Evolutionary conservation across 2,888 invertebrate species (phyloP), one percentile per base, ranked within the genome.

Genomic region (Parnassius glacialis): DNA sequence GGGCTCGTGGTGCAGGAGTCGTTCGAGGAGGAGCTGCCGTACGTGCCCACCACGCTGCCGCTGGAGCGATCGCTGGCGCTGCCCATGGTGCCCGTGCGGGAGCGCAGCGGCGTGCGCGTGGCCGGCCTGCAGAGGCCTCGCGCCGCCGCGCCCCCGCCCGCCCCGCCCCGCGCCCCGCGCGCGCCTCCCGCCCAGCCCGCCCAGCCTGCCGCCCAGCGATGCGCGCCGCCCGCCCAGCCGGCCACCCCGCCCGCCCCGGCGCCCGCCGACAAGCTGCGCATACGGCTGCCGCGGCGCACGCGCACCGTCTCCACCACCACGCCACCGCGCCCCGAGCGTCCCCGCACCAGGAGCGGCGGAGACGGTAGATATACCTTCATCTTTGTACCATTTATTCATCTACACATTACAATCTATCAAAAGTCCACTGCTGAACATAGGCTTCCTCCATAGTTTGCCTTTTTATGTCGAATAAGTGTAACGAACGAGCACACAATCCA

Each of bases 41-140:
- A 96, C 81, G 94, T 97, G 75, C 97, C 97, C 62, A 97, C 97
- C n/a, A 97, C 97, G 60, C 87, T 97, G 76, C 97, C 97, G 20
- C 93, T 94, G 80, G 97, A 97, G 87, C 94, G 97, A 67, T 95
- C 97, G 13, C 93, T 95, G 66, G 96, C 95, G 41, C 89, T 97
- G 68, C 95, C 96, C 16, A 94, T 97, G 75, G 93, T 97, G 68
- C 97, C 97, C 34, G 94, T 97, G 72, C 83, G 75, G 81, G 93
- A 76, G 70, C 90, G 88, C 68, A 84, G 74, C 73, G 84, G 73
- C 62, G 85, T 81, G 68, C 76, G 70, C 60, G 80, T 81, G 67
- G 75, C 82, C 57, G 75, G 95, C 50, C 90, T 84, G 67, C 77
- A 80, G 73, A 75, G 86, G 10, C 84, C 97, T 57, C 96, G 68